These are phyloP conservation scores for Dicerorhinus sumatrensis DNA, from an alignment of 2,113 vertebrate species.

Conservation along the genomic window DNA sequence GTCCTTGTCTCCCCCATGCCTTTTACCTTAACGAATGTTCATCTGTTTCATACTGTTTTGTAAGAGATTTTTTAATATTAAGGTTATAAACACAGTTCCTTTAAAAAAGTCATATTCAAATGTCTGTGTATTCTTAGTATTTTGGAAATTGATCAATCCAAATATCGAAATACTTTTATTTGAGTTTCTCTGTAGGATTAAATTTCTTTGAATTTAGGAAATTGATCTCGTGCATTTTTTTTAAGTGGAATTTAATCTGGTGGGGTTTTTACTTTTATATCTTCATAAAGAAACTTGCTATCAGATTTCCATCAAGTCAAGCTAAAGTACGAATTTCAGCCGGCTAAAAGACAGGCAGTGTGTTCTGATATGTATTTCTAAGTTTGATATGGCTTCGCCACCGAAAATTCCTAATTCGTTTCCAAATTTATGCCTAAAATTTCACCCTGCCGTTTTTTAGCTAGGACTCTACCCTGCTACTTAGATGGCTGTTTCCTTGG, in stretches of 20 bases:
- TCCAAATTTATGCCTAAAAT: neutral
- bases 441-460: neutral
- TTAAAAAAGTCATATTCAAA: neutral
- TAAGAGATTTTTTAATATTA: slow-evolving; percentile 11
- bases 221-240: neutral
- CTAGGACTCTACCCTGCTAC: neutral
- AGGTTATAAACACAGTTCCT: neutral
- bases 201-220: slow-evolving; percentile 2
- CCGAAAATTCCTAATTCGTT: neutral
- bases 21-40: neutral
- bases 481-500: neutral
- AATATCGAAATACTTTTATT: neutral
- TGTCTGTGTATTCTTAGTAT: neutral
- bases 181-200: neutral
- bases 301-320: neutral
- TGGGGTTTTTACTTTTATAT: neutral
- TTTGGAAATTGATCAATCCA: neutral
- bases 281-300: neutral
- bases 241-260: neutral
- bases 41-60: slow-evolving; percentile 11
- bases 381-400: neutral
- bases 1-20: neutral
- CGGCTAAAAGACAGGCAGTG: neutral
- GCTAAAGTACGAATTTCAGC: neutral
- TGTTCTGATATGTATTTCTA: neutral